Evolutionary conservation across 2,888 invertebrate genomes (phyloP).

Genomic region (Thymelicus acteon): DNA sequence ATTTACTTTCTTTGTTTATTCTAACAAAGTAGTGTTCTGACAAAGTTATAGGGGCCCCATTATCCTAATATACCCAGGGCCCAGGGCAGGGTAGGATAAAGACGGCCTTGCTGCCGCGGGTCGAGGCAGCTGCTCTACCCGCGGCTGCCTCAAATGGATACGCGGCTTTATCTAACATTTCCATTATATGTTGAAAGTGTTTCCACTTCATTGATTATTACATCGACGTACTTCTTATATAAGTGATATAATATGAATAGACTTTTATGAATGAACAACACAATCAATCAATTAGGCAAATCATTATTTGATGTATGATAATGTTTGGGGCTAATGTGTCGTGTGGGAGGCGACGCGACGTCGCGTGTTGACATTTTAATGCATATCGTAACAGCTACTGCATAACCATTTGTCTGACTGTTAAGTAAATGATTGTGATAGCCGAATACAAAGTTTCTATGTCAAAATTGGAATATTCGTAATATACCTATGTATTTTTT

Average conservation of each 20-base stretch:
- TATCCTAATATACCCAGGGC: too few relatives aligned
- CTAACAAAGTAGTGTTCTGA: too few relatives aligned
- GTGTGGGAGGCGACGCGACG: slow-evolving; percentile 30
- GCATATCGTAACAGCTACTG: slow-evolving; percentile 27
- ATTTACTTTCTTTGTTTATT: too few relatives aligned
- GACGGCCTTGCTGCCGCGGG: too few relatives aligned
- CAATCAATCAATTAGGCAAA: slow-evolving; percentile 29
- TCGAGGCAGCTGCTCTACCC: too few relatives aligned
- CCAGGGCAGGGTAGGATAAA: too few relatives aligned
- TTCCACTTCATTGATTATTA: slow-evolving; percentile 10
- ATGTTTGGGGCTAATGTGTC: slow-evolving; percentile 25
- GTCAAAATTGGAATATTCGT: background rate
- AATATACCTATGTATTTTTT: background rate
- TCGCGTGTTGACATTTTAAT: slow-evolving; percentile 37
- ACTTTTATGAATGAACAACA: slow-evolving; percentile 29
- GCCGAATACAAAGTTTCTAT: background rate
- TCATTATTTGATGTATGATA: slow-evolving; percentile 37
- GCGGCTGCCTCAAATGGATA: too few relatives aligned
- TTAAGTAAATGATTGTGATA: slow-evolving; percentile 1
- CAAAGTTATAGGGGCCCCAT: too few relatives aligned
- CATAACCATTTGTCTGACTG: slow-evolving; percentile 9
- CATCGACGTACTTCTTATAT: slow-evolving; percentile 11
- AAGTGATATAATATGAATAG: slow-evolving; percentile 17
- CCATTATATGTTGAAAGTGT: background rate
- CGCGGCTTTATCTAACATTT: background rate